phyloP scores from a whole-genome alignment of 2,888 invertebrate genomes.

The Lasioglossum villosulum region DNA sequence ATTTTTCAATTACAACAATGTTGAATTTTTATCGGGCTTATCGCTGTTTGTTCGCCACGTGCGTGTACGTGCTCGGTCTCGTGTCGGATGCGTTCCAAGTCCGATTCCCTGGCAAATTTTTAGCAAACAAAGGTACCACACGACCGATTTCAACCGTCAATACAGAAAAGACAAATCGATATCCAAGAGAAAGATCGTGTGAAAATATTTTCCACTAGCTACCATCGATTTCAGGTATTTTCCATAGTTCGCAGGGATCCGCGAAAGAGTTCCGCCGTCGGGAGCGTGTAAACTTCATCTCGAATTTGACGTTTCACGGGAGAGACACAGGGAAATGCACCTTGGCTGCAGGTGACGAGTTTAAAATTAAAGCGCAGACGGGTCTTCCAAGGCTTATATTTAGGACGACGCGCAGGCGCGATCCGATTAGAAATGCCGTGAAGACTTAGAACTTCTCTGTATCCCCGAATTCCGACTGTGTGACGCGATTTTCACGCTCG shows the following conservation, averaged over 20 bases:
- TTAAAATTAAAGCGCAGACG: conserved; percentile 73
- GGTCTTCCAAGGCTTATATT: conserved; percentile 82
- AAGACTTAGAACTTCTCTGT: conserved; percentile 75
- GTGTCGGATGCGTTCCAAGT: conserved; percentile 57
- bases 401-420: conserved; percentile 82
- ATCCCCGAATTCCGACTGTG: conserved; percentile 56
- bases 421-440: conserved; percentile 77
- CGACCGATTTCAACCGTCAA: not conserved
- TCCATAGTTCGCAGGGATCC: not conserved
- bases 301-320: conserved; percentile 51
- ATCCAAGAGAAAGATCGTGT: not conserved
- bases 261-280: not conserved
- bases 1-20: not conserved
- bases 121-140: not conserved
- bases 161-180: not conserved
- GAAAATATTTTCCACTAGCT: not conserved
- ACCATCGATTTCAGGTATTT: not conserved
- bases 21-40: not conserved
- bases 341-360: conserved; percentile 60
- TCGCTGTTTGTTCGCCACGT: conserved; percentile 36
- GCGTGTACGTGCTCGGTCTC: conserved; percentile 30
- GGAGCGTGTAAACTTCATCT: not conserved
- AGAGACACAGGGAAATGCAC: conserved; percentile 51
- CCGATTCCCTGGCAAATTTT: conserved; percentile 35
- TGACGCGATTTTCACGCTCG: conserved; percentile 51